These are phyloP conservation scores for Neocrepidodera transversa DNA, from an alignment of 2,888 invertebrate species.

Conservation along the genomic window DNA sequence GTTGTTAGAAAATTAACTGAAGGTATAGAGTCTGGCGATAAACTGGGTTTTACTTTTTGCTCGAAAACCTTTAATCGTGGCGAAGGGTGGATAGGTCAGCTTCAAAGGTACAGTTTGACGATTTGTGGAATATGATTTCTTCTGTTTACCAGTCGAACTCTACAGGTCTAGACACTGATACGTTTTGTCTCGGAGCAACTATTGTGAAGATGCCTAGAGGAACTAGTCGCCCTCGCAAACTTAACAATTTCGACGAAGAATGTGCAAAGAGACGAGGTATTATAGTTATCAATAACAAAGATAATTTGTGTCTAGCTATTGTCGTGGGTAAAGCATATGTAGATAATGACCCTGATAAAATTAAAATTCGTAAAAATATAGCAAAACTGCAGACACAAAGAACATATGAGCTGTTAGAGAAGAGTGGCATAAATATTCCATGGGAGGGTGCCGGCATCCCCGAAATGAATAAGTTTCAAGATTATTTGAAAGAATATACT, in stretches of 20 bases:
- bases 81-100: constrained; percentile 13
- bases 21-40: neutral
- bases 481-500: constrained; percentile 21
- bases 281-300: neutral
- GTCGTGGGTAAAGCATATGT: constrained; percentile 25
- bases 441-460: constrained; percentile 29
- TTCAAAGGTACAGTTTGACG: constrained; percentile 1
- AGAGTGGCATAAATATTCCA: constrained; percentile 12
- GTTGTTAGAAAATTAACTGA: neutral
- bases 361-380: neutral
- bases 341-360: constrained; percentile 11
- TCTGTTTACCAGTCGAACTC: constrained; percentile 19
- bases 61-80: constrained; percentile 5
- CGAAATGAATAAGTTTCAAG: constrained; percentile 30
- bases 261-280: constrained; percentile 21
- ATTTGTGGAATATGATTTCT: constrained; percentile 11
- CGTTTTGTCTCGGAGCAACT: neutral
- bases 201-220: constrained; percentile 11
- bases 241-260: constrained; percentile 28
- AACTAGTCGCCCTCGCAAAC: neutral
- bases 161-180: neutral
- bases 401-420: neutral
- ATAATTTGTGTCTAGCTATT: neutral
- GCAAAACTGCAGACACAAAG: neutral
- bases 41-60: constrained; percentile 17